Conservation (phyloP, 1,140 invertebrate genomes). For the Triops longicaudatus region DNA sequence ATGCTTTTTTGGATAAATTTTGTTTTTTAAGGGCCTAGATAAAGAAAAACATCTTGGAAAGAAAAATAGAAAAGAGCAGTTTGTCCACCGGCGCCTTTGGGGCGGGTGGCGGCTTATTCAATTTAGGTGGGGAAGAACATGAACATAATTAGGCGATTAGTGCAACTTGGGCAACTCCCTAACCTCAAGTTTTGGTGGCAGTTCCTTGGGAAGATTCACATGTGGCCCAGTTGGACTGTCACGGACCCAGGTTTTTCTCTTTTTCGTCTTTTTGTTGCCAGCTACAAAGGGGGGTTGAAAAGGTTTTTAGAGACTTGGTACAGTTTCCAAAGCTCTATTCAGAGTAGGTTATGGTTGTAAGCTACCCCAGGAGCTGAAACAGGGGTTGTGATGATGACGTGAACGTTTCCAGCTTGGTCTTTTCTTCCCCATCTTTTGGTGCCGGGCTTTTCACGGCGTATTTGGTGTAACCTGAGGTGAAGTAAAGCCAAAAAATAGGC, state of each 20-base stretch:
- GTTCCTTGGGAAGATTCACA: slow-evolving; percentile 7
- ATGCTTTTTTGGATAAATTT: not conserved
- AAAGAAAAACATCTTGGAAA: not conserved
- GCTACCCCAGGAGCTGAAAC: not conserved
- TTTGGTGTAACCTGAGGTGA: not conserved
- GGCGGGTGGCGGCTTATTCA: not conserved
- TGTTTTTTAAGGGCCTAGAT: not conserved
- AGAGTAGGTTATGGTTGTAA: too few relatives aligned
- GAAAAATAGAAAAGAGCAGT: not conserved
- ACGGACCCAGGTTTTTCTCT: not conserved
- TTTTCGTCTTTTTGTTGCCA: not conserved
- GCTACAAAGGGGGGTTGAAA: not conserved
- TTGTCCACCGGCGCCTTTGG: not conserved
- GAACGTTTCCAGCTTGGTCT: not conserved
- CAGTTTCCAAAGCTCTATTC: too few relatives aligned
- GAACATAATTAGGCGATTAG: not conserved
- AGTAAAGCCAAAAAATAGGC: not conserved
- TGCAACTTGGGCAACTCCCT: not conserved
- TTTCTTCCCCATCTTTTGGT: not conserved
- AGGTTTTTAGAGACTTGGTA: too few relatives aligned
- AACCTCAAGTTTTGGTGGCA: not conserved
- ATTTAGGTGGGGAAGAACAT: not conserved
- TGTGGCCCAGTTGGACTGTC: slow-evolving; percentile 6
- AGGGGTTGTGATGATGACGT: not conserved
- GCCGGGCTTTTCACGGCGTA: not conserved